Base-by-base conservation (phyloP, 2,888 invertebrate genomes). In the Tachystola acroxantha region DNA sequence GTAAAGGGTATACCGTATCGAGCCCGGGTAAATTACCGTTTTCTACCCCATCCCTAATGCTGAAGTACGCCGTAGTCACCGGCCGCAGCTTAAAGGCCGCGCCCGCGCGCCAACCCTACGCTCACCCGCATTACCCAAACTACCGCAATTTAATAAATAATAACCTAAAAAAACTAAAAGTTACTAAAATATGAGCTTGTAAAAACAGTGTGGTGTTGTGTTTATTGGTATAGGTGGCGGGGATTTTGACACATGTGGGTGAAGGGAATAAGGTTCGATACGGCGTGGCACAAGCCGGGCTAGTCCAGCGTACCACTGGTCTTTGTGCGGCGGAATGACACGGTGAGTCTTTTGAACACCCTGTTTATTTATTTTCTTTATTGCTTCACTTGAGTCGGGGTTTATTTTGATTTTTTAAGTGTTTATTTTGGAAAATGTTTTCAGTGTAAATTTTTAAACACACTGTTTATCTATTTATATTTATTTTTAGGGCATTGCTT, bases 221-320 rank as follows among this genome's bases (percentile, higher is more conserved):
- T 65, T 62, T 50, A 49, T 46, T 49, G 41, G 46, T 51, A 37
- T 38, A 58, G 71, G 52, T 48, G 43, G 42, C 57, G 42, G 46
- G 62, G 66, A 73, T 68, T 73, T 59, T 77, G 67, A 82, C 84
- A 79, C 85, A 85, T 85, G 85, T 84, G 78, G 85, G 78, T 57
- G 55, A 68, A 63, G 46, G 77, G 75, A 50, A 73, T 78, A 77
- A 72, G 77, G 73, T 84, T 80, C 64, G 67, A 76, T 69, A 77
- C 72, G 47, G 84, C 80, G 71, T 84, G 84, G 84, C 81, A 77
- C 53, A 80, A 79, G 78, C 85, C 85, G 53, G 85, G 82, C 68
- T 85, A 84, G 81, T 66, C 71, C 46, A 52, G 57, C 59, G 59
- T 59, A 45, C 42, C 40, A 48, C 50, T 63, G 56, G 51, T 58